Evolutionary conservation across 1,140 invertebrate species (phyloP).

Genomic region (Tenebrio molitor): DNA sequence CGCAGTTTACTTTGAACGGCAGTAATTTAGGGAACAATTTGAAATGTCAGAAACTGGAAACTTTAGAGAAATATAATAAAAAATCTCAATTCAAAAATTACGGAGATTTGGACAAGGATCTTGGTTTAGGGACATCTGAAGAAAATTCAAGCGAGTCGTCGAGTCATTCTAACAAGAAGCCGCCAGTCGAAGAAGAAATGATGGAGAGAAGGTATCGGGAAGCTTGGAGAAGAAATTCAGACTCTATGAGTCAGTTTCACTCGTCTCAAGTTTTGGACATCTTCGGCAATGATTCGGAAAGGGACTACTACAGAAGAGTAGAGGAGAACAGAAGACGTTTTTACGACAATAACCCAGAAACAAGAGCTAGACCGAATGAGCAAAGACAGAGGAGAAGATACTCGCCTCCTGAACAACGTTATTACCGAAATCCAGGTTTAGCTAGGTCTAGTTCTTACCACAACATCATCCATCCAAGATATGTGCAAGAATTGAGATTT

Average conservation of each 20-base stretch:
- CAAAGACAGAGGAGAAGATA: conserved; percentile 63
- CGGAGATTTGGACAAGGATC: conserved; percentile 80
- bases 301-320: conserved; percentile 69
- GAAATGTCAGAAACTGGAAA: conserved; percentile 49
- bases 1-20: conserved; percentile 75
- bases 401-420: conserved; percentile 63
- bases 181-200: conserved; percentile 72
- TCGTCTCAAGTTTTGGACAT: conserved; percentile 71
- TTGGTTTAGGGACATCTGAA: conserved; percentile 87
- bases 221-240: conserved; percentile 76
- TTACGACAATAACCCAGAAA: conserved; percentile 52
- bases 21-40: conserved; percentile 67
- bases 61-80: conserved; percentile 52
- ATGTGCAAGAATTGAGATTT: conserved; percentile 73
- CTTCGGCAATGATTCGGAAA: conserved; percentile 70
- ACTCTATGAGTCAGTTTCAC: conserved; percentile 73
- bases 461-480: conserved; percentile 71
- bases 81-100: conserved; percentile 71
- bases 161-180: conserved; percentile 67
- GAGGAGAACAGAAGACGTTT: conserved; percentile 56
- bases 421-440: conserved; percentile 54
- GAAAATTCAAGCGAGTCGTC: conserved; percentile 83
- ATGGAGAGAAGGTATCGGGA: conserved; percentile 74
- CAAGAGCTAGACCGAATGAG: conserved; percentile 33
- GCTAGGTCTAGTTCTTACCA: conserved; percentile 72